Base-by-base conservation (phyloP, 2,888 invertebrate genomes). In the Fissipunctia ypsillon region DNA sequence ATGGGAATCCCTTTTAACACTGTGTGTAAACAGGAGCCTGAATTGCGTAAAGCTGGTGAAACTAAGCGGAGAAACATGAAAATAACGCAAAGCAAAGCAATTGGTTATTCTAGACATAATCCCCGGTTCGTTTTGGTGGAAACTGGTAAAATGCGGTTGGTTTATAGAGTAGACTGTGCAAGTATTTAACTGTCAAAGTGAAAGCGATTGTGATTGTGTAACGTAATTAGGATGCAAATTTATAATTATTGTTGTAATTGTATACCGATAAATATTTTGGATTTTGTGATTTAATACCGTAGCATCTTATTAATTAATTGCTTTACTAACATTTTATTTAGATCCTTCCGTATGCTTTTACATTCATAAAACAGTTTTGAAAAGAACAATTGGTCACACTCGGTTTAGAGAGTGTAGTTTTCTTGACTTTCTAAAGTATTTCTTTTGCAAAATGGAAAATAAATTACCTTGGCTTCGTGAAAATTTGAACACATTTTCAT, bases 1-100 rank as follows among this genome's bases (percentile, higher is more conserved):
- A 41, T 5, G 76, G 80, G 41, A 80, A 80, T 80, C 35, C 76
- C 76, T 54, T 65, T 3, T 0, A 25, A 38, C 22, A 41, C 16
- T 35, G 28, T 2, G 35, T 52, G 25, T 25, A 22, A 45, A 65
- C 5, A 25, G 4, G 3, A 6, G 5, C 0, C 1, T 6, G 28
- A 35, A 25, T n/a, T 50, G 7, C 43, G 12, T n/a, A 76, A 28
- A 16, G 9, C 9, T 9, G 0, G n/a, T 56, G 56, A 28, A 56
- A 5, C 28, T 31, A 6, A 38, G 7, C 38, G 9, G 38, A 38
- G 7, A 38, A 38, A 1, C 38, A 9, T 38, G 31, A 31, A 31
- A 3, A 31, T 52, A 50, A 16, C n/a, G 9, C 41, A 43, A 12
- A 28, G 1, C 12, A 6, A 6, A 28, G 1, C 12, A 6, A 6